Evolutionary conservation across 2,888 invertebrate genomes (phyloP).

Genomic region (Nemotelus nigrinus): DNA sequence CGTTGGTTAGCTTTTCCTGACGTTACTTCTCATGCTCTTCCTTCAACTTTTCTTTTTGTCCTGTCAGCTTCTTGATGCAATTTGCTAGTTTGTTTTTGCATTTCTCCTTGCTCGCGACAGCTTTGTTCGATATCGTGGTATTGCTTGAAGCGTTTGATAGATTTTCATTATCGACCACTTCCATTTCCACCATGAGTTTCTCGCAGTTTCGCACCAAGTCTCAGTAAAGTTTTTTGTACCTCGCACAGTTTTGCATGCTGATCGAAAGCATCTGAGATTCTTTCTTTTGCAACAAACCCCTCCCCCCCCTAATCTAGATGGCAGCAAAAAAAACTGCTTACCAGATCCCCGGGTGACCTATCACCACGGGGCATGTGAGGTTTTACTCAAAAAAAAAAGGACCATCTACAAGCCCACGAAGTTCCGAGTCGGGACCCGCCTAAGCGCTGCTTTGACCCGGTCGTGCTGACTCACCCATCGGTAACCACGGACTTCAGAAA

Average conservation of each 20-base stretch:
- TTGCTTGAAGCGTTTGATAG: slow-evolving; percentile 50
- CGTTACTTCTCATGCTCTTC: slow-evolving; percentile 87
- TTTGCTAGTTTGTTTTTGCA: slow-evolving; percentile 68
- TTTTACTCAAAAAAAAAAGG: too few species aligned
- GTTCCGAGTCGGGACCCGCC: too few species aligned
- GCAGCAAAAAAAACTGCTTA: too few species aligned
- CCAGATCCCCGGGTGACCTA: too few species aligned
- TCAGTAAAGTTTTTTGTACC: slow-evolving; percentile 84
- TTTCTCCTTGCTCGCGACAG: slow-evolving; percentile 66
- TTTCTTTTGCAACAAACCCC: slow-evolving; percentile 77
- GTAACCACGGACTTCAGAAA: too few species aligned
- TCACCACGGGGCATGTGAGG: too few species aligned
- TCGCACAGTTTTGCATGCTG: slow-evolving; percentile 84
- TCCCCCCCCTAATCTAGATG: too few species aligned
- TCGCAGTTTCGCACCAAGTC: slow-evolving; percentile 68
- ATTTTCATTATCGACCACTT: slow-evolving; percentile 58
- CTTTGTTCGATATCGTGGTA: slow-evolving; percentile 59
- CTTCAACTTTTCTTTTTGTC: slow-evolving; percentile 76
- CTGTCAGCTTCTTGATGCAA: slow-evolving; percentile 69
- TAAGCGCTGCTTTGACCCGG: too few species aligned
- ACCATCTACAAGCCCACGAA: too few species aligned
- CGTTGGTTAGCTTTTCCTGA: slow-evolving; percentile 86
- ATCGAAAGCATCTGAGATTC: slow-evolving; percentile 86
- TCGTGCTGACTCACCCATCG: too few species aligned
- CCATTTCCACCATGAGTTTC: slow-evolving; percentile 58